These are phyloP conservation scores for Scomber colias DNA, from an alignment of 2,113 vertebrate species.

Conservation along the genomic window DNA sequence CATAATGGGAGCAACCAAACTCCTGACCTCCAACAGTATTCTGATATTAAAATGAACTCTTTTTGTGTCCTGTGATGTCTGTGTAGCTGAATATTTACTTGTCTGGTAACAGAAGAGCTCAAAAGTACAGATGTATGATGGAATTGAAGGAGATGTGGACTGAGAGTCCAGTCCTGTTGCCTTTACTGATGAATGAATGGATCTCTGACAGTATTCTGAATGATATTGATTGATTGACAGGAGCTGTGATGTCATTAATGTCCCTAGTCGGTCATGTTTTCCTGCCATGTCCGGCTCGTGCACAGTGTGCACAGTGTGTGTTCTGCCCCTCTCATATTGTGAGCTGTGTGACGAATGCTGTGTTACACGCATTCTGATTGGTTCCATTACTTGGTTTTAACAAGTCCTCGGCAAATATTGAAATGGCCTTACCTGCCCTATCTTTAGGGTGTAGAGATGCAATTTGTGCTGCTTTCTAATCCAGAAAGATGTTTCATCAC, in stretches of 20 bases:
- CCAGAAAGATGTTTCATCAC: conserved; percentile 19
- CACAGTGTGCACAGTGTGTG: conserved; percentile 70
- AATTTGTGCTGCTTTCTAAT: conserved; percentile 36
- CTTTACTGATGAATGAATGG: conserved; percentile 60
- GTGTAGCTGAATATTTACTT: conserved; percentile 52
- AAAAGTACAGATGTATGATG: conserved; percentile 23
- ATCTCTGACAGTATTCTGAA: conserved; percentile 75
- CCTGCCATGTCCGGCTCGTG: conserved; percentile 49
- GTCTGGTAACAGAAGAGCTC: conserved; percentile 34
- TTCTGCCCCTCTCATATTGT: conserved; percentile 67
- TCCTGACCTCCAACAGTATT: conserved; percentile 79
- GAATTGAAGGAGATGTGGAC: conserved; percentile 26
- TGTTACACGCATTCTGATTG: conserved; percentile 79
- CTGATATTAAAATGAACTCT: conserved; percentile 37
- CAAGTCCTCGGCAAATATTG: conserved; percentile 70
- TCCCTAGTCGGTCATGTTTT: conserved; percentile 30
- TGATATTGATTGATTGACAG: conserved; percentile 70
- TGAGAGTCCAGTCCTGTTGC: conserved; percentile 36
- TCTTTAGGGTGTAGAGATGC: conserved; percentile 51
- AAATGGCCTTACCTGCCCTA: conserved; percentile 63
- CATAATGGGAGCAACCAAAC: conserved; percentile 56
- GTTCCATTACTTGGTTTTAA: conserved; percentile 83
- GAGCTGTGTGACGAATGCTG: conserved; percentile 84
- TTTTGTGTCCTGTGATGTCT: conserved; percentile 55
- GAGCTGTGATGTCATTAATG: conserved; percentile 66